These are phyloP conservation scores for Limnephilus rhombicus DNA, from an alignment of 2,888 invertebrate genomes.

Conservation along the genomic window DNA sequence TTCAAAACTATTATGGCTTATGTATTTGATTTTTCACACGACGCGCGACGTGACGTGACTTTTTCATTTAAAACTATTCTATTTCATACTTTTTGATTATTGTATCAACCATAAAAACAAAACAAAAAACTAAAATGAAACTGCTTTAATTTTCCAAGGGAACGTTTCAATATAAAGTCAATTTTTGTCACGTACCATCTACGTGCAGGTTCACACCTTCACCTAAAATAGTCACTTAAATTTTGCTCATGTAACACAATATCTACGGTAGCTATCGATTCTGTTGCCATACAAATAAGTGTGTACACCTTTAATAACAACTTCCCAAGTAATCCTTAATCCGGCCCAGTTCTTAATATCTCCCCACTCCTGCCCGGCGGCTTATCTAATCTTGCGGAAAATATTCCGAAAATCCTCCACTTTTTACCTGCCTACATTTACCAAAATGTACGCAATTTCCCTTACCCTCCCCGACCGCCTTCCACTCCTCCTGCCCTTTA, in stretches of 20 bases:
- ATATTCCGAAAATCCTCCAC: constrained; percentile 52
- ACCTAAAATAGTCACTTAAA: too few species aligned
- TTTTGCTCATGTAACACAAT: neutral
- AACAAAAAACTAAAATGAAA: too few species aligned
- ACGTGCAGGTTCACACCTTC: too few species aligned
- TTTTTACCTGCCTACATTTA: constrained; percentile 62
- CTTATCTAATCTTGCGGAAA: constrained; percentile 58
- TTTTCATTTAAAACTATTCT: too few species aligned
- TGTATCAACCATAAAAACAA: too few species aligned
- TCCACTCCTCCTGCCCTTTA: constrained; percentile 45
- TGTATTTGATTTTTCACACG: too few species aligned
- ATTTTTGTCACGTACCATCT: too few species aligned
- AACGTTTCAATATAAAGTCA: too few species aligned
- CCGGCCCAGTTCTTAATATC: constrained; percentile 1
- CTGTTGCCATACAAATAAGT: neutral
- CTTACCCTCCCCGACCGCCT: constrained; percentile 22
- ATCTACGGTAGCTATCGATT: neutral
- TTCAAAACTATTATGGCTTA: too few species aligned
- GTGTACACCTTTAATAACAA: neutral
- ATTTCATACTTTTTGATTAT: too few species aligned
- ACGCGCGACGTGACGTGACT: too few species aligned
- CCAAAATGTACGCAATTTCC: constrained; percentile 64
- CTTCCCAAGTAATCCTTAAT: neutral
- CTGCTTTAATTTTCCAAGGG: too few species aligned
- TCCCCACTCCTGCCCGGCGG: constrained; percentile 10